Conservation (phyloP, 1,140 invertebrate species). For the Platorchestia sp. region DNA sequence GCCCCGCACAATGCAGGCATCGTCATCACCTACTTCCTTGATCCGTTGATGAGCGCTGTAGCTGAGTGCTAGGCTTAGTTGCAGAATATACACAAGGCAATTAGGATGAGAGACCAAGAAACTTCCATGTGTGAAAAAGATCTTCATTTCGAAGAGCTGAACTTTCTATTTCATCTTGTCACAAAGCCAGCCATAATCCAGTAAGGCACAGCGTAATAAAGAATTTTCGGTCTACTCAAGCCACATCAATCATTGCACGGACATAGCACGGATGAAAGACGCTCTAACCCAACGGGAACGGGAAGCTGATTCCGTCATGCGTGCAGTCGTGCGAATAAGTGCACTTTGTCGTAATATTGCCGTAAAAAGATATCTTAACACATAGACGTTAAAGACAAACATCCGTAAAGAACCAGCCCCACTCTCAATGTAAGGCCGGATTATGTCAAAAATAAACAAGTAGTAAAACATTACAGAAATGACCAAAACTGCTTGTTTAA, state of each 20-base stretch:
- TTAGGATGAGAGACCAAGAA: neutral
- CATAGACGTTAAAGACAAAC: too few species aligned
- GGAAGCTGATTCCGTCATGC: neutral
- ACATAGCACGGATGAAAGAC: neutral
- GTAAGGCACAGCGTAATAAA: neutral
- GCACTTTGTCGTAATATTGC: neutral
- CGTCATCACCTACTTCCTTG: neutral
- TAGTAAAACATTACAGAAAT: neutral
- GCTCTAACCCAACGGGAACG: neutral
- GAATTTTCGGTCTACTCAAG: neutral
- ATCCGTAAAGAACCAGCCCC: too few species aligned
- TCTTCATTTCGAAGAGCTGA: neutral
- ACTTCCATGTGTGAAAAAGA: neutral
- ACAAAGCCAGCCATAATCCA: neutral
- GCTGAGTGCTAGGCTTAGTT: neutral
- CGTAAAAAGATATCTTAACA: too few species aligned
- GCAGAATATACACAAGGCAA: neutral
- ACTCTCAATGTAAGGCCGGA: neutral
- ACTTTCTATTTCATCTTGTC: too few species aligned
- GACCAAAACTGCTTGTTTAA: neutral
- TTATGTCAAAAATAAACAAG: neutral
- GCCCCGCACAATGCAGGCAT: neutral
- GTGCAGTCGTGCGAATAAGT: neutral
- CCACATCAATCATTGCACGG: neutral
- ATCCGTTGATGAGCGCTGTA: neutral